These are phyloP conservation scores for Galagoides demidoff DNA, from an alignment of 2,797 vertebrate genomes.

Conservation along the genomic window DNA sequence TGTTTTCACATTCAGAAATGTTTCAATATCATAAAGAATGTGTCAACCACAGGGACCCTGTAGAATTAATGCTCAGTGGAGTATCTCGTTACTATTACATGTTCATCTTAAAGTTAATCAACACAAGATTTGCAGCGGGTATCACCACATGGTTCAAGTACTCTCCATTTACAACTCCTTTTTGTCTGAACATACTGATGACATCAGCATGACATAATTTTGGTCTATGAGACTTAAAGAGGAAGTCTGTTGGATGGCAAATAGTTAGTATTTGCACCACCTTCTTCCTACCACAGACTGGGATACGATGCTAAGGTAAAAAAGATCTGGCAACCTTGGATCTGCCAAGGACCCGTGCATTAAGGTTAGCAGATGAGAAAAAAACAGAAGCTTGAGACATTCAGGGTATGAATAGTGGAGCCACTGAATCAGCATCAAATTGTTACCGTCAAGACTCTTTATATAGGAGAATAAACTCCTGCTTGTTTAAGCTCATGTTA, in stretches of 20 bases:
- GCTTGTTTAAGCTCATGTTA: neutral
- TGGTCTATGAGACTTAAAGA: neutral
- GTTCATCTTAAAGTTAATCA: neutral
- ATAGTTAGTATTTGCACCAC: neutral
- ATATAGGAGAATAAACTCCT: neutral
- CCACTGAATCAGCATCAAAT: neutral
- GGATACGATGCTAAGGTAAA: neutral
- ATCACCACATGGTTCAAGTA: too few species aligned
- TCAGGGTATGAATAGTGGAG: fast-evolving
- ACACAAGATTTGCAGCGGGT: neutral
- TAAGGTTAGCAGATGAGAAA: neutral
- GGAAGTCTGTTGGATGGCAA: neutral
- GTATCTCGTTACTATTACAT: neutral
- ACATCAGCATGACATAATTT: neutral
- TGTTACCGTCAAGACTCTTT: neutral
- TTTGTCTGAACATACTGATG: neutral
- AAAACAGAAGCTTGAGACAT: neutral
- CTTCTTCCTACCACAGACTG: neutral
- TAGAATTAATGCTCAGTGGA: neutral
- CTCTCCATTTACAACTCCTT: too few species aligned
- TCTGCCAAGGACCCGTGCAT: too few species aligned
- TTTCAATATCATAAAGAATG: neutral
- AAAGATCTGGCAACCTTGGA: neutral
- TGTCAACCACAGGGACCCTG: neutral
- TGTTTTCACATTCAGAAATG: neutral